A percentile compares a stretch with the other conserved stretches of the same genome.
Evolutionary conservation across 2,113 vertebrate genomes (phyloP).

Genomic region (Grallaria varia): DNA sequence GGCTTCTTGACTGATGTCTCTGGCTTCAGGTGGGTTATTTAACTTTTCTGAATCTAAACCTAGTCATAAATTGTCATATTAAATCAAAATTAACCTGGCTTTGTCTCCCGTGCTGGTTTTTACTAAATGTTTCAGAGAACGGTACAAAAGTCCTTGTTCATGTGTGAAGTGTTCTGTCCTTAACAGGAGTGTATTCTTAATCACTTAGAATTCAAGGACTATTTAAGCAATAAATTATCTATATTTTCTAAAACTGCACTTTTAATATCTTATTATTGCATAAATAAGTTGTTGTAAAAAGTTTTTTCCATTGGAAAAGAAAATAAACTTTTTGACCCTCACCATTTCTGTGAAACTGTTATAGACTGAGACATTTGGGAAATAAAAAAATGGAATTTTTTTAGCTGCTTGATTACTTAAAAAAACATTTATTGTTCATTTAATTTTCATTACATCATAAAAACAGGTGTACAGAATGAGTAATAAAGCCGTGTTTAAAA

Average conservation of each 20-base stretch:
- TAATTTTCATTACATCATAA: background rate
- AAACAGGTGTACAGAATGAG: background rate
- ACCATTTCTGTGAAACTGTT: background rate
- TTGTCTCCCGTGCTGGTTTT: background rate
- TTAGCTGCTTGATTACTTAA: background rate
- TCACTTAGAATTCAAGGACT: background rate
- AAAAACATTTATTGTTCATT: background rate
- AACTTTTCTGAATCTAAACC: background rate
- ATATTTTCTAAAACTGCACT: background rate
- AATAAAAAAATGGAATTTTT: background rate
- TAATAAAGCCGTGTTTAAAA: background rate
- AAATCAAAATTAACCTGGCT: background rate
- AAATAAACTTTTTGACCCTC: background rate
- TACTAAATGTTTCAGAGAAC: background rate
- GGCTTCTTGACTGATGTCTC: background rate
- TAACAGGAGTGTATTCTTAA: background rate
- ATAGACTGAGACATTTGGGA: background rate
- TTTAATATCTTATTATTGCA: background rate
- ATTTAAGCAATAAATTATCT: background rate
- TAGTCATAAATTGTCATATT: background rate
- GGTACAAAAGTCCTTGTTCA: background rate
- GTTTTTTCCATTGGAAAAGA: background rate
- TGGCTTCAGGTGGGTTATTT: background rate
- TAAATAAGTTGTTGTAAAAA: background rate
- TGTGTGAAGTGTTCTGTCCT: background rate